Evolutionary conservation across 2,113 vertebrate species (phyloP), one percentile per base, ranked within the genome.

Genomic region (Tachysurus vachellii): DNA sequence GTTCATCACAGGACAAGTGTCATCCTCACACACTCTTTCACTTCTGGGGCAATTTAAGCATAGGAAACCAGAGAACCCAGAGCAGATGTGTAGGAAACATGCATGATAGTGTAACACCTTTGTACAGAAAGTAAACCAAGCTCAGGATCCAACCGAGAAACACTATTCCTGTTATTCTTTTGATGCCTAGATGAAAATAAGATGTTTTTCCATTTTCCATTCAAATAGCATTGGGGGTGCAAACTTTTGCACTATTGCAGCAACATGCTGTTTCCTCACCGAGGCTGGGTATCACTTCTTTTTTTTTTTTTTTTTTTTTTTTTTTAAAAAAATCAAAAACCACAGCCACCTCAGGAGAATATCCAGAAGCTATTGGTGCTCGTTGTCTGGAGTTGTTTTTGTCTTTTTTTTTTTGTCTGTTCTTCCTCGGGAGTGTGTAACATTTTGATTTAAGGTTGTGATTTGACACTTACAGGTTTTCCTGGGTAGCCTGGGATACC

Each of bases 401-500:
- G 47, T 50, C 36, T 36, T 36, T 47, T 73, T 9, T 19, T 7
- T 23, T 73, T 14, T 50, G 70, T n/a, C 73, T 53, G 21, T 13
- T 59, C 11, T 4, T 56, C 26, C 76, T 57, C 1, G 42, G 11
- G 1, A 54, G 0, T 16, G 13, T 44, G 6, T 76, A 4, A 83
- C 59, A 21, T 28, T 14, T 21, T 64, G 1, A 75, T 19, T 28
- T 23, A 50, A 50, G 1, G n/a, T 28, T 14, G n/a, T 64, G 1
- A 81, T 19, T 28, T 23, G 2, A 64, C 26, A 83, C 88, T 90
- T 82, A 92, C 91, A 1, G 91, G 90, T 89, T 91, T 91, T 54
- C 91, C 91, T 68, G 91, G 91, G 64, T 88, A 90, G 42, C 91
- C 91, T 53, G 89, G 90, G 23, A 91, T 80, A 44, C 91, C 91